Evolutionary conservation across 2,797 vertebrate species (phyloP).

Genomic region (Sebastes reedi): DNA sequence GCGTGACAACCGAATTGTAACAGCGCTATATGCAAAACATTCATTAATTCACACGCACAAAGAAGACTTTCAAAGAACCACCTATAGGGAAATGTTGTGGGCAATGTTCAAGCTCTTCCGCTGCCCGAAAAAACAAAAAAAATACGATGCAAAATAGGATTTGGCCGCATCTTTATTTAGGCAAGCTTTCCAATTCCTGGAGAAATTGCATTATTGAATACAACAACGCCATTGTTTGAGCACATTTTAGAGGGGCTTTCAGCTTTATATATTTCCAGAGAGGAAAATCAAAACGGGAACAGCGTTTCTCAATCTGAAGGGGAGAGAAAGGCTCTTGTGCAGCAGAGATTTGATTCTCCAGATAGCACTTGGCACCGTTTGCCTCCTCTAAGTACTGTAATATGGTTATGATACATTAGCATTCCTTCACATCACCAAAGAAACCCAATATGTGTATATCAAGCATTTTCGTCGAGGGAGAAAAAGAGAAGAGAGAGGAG

Average conservation of each 20-base stretch:
- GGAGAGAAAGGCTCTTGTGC: slow-evolving; percentile 44
- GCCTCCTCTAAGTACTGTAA: slow-evolving; percentile 69
- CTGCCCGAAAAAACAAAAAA: slow-evolving; percentile 11
- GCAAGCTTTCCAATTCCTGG: slow-evolving; percentile 47
- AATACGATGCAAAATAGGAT: slow-evolving; percentile 53
- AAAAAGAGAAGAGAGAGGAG: not conserved
- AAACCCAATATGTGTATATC: slow-evolving; percentile 76
- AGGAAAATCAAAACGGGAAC: slow-evolving; percentile 48
- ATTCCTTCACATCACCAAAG: slow-evolving; percentile 73
- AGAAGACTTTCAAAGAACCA: not conserved
- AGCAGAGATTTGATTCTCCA: slow-evolving; percentile 69
- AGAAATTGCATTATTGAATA: slow-evolving; percentile 68
- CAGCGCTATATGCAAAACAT: not conserved
- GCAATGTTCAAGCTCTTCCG: slow-evolving; percentile 6
- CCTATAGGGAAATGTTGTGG: slow-evolving; percentile 9
- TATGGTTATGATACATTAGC: slow-evolving; percentile 78
- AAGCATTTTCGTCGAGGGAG: slow-evolving; percentile 46
- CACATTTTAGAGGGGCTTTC: slow-evolving; percentile 48
- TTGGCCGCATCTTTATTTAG: slow-evolving; percentile 63
- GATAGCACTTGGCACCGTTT: slow-evolving; percentile 70
- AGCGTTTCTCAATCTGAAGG: slow-evolving; percentile 33
- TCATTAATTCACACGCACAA: not conserved
- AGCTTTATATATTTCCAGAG: slow-evolving; percentile 47
- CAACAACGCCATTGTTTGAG: slow-evolving; percentile 68
- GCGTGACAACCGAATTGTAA: slow-evolving; percentile 5